phyloP scores from a whole-genome alignment of 2,888 invertebrate genomes.

The Diarsia dahlii region DNA sequence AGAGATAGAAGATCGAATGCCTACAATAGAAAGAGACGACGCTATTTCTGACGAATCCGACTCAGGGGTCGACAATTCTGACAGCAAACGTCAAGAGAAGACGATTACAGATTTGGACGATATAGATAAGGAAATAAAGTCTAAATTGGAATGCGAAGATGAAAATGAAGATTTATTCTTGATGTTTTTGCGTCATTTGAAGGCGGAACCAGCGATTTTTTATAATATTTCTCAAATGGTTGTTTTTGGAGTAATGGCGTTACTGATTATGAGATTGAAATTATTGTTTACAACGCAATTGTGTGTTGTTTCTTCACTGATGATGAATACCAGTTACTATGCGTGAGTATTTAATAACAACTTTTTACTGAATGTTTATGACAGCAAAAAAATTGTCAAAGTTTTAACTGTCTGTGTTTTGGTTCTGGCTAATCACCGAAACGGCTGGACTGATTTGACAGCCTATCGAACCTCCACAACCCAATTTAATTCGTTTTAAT shows the following conservation, averaged over 20 bases:
- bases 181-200: constrained; percentile 77
- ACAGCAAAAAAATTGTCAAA: too few relatives aligned
- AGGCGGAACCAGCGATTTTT: constrained; percentile 90
- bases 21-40: constrained; percentile 61
- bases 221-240: constrained; percentile 94
- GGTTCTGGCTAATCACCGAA: too few relatives aligned
- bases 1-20: constrained; percentile 66
- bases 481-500: too few relatives aligned
- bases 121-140: constrained; percentile 68
- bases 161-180: constrained; percentile 46
- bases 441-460: too few relatives aligned
- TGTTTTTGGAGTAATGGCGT: constrained; percentile 94
- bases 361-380: background rate
- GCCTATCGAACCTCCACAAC: too few relatives aligned
- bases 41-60: constrained; percentile 86
- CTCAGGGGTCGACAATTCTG: constrained; percentile 89
- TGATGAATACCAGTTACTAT: constrained; percentile 91
- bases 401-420: too few relatives aligned
- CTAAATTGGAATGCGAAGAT: constrained; percentile 69
- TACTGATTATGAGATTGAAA: constrained; percentile 94
- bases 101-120: constrained; percentile 70
- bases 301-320: constrained; percentile 93
- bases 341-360: constrained; percentile 75
- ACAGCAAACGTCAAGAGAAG: constrained; percentile 76
- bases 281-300: constrained; percentile 94